Evolutionary conservation across 2,113 vertebrate species (phyloP).

Genomic region (Galeopterus variegatus): DNA sequence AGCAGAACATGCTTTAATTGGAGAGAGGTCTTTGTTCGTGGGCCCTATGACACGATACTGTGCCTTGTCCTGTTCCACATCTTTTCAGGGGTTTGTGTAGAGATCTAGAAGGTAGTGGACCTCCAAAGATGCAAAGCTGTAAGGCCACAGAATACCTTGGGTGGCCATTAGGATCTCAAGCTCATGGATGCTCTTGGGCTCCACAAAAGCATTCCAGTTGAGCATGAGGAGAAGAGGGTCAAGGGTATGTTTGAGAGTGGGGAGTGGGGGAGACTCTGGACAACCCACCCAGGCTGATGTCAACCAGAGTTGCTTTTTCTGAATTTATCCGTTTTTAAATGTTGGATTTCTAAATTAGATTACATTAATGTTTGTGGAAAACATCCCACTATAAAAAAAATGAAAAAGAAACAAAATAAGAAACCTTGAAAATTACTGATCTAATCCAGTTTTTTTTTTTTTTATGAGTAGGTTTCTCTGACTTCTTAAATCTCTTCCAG

Average conservation of each 20-base stretch:
- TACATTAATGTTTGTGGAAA: background rate
- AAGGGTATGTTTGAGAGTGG: background rate
- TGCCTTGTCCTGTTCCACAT: background rate
- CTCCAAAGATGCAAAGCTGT: background rate
- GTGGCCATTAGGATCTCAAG: background rate
- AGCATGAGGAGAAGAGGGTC: rapidly evolving
- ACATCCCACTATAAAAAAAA: background rate
- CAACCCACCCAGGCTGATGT: background rate
- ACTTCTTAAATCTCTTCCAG: background rate
- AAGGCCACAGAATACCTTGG: background rate
- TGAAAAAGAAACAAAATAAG: background rate
- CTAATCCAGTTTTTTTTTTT: background rate
- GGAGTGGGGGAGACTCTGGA: background rate
- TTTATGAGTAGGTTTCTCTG: background rate
- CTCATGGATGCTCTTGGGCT: background rate
- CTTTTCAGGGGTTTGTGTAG: background rate
- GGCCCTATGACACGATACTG: background rate
- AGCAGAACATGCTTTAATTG: background rate
- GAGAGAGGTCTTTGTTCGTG: background rate
- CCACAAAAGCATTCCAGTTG: background rate
- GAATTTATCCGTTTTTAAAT: background rate
- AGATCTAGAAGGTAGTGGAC: background rate
- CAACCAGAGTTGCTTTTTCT: background rate
- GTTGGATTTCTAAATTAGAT: background rate
- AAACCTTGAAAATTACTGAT: background rate